Evolutionary conservation across 30 jellyfish, hydroid and myxozoan species (phyloP).

Genomic region (Cassiopea xamachana): DNA sequence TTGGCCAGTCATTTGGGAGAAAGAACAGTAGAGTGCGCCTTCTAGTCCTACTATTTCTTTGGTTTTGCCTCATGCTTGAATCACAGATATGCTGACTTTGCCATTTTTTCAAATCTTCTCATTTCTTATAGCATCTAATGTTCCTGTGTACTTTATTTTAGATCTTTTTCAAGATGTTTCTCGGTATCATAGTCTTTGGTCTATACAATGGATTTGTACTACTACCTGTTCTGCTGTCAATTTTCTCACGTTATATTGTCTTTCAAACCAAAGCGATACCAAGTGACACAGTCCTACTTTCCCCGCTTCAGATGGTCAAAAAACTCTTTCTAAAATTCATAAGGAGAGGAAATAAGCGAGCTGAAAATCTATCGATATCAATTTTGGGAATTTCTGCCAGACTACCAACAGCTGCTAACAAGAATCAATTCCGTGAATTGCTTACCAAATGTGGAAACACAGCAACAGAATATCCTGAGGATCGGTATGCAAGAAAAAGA

Average conservation of each 20-base stretch:
- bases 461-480: slow-evolving; percentile 57
- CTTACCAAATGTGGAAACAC: slow-evolving; percentile 45
- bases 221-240: slow-evolving; percentile 64
- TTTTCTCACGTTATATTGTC: slow-evolving; percentile 25
- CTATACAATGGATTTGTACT: slow-evolving; percentile 68
- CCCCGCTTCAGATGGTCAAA: background rate
- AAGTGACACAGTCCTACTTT: background rate
- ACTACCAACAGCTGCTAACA: slow-evolving; percentile 59
- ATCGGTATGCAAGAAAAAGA: slow-evolving; percentile 51
- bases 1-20: too few species aligned
- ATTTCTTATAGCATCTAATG: too few species aligned
- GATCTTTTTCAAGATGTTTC: slow-evolving; percentile 77
- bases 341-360: background rate
- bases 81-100: too few species aligned
- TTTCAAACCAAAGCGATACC: background rate
- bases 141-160: background rate
- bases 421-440: slow-evolving; percentile 41
- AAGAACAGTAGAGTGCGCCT: too few species aligned
- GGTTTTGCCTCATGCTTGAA: too few species aligned
- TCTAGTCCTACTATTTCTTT: too few species aligned
- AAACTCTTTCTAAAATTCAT: background rate
- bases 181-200: slow-evolving; percentile 75
- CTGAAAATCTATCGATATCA: slow-evolving; percentile 6
- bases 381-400: slow-evolving; percentile 66
- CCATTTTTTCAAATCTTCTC: too few species aligned